Conservation (phyloP, 2,888 invertebrate genomes). For the Hypsopygia costalis region DNA sequence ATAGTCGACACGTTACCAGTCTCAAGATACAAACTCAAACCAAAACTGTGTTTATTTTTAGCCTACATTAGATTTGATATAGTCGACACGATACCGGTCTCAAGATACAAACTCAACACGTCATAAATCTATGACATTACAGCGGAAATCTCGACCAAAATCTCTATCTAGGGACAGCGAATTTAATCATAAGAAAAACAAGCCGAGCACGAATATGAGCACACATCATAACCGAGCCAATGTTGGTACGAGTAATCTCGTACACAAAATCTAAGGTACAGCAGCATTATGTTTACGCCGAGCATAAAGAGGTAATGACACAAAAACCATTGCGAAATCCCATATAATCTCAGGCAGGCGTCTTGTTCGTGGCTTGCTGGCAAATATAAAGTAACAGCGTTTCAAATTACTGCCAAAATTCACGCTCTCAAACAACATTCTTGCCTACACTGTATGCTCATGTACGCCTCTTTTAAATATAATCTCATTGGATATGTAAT, state of each 20-base stretch:
- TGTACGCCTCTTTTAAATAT: too few species aligned
- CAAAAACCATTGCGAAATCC: constrained; percentile 36
- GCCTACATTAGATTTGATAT: too few species aligned
- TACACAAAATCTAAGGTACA: constrained; percentile 11
- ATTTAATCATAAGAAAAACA: constrained; percentile 7
- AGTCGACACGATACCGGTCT: too few species aligned
- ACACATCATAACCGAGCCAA: constrained; percentile 7
- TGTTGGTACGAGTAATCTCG: constrained; percentile 9
- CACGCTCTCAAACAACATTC: too few species aligned
- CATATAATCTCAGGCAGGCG: constrained; percentile 40
- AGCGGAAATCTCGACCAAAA: neutral
- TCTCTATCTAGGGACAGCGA: neutral
- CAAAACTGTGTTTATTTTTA: too few species aligned
- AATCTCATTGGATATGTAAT: too few species aligned
- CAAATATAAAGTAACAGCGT: neutral
- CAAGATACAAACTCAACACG: too few species aligned
- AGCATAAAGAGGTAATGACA: constrained; percentile 23
- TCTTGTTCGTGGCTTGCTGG: constrained; percentile 19
- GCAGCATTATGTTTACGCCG: constrained; percentile 11
- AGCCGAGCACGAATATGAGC: neutral
- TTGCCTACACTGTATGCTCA: too few species aligned
- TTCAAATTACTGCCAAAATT: too few species aligned
- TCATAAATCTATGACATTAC: too few species aligned
- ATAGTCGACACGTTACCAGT: too few species aligned
- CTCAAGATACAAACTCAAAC: too few species aligned